These are phyloP conservation scores for Megastigmus dorsalis DNA, from an alignment of 2,888 invertebrate species.

Conservation along the genomic window DNA sequence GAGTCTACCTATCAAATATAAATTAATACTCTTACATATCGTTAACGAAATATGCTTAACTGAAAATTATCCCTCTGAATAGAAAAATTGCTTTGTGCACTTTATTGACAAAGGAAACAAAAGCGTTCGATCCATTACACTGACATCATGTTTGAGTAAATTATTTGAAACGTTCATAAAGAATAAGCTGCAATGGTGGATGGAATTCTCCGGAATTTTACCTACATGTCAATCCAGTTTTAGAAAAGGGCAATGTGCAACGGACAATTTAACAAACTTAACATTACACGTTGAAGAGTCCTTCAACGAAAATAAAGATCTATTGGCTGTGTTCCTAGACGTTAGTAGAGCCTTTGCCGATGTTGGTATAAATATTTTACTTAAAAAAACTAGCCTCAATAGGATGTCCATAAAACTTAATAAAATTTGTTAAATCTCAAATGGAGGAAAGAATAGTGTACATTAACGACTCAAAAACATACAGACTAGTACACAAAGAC, in stretches of 20 bases:
- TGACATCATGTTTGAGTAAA: slow-evolving; percentile 12
- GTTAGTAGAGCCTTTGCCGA: slow-evolving; percentile 8
- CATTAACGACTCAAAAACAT: not conserved
- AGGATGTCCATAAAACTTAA: not conserved
- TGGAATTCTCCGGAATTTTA: not conserved
- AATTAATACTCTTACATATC: slow-evolving; percentile 12
- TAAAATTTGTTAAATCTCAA: not conserved
- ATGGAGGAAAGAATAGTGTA: not conserved
- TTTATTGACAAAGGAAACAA: slow-evolving; percentile 10
- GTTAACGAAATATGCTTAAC: slow-evolving; percentile 7
- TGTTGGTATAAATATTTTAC: not conserved
- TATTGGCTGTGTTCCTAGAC: slow-evolving; percentile 25
- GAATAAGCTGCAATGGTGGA: slow-evolving; percentile 31
- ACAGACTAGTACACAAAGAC: too few species aligned
- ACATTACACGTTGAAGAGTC: not conserved
- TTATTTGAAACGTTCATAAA: slow-evolving; percentile 23
- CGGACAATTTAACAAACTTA: not conserved
- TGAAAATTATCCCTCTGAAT: not conserved
- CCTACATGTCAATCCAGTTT: not conserved
- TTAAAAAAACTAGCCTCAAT: not conserved
- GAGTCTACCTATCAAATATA: not conserved
- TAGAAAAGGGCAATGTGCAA: not conserved
- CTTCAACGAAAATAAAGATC: not conserved
- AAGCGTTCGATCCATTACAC: slow-evolving; percentile 11
- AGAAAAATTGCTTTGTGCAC: not conserved